These are phyloP conservation scores for Lamellibrachia luymesi DNA, from an alignment of 1,140 invertebrate species.

Conservation along the genomic window DNA sequence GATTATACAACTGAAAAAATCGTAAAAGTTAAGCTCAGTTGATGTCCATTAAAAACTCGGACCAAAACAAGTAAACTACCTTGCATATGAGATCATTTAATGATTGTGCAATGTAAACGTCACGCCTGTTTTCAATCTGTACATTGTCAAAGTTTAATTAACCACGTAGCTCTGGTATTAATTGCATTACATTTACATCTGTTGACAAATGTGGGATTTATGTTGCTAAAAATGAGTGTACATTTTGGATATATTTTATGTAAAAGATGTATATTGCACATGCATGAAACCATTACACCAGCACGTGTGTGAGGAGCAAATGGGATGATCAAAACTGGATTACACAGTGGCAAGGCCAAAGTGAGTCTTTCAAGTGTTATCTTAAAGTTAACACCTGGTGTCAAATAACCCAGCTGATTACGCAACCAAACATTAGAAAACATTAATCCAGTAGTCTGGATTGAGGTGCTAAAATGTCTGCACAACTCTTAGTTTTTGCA, in stretches of 20 bases:
- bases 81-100: too few species aligned
- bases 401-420: not conserved
- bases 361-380: not conserved
- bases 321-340: not conserved
- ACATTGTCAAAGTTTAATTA: too few species aligned
- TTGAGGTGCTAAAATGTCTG: not conserved
- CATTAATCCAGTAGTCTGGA: not conserved
- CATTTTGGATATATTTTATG: not conserved
- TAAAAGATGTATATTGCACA: not conserved
- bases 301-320: not conserved
- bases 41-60: too few species aligned
- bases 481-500: not conserved
- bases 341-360: not conserved
- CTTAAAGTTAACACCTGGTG: not conserved
- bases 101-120: too few species aligned
- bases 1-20: too few species aligned
- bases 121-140: too few species aligned
- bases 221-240: not conserved
- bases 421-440: not conserved
- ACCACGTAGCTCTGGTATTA: too few species aligned
- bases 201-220: not conserved
- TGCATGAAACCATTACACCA: not conserved
- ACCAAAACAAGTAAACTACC: too few species aligned
- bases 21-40: too few species aligned
- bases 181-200: not conserved